Conservation (phyloP, 2,113 vertebrate genomes). For the Platichthys stellatus region DNA sequence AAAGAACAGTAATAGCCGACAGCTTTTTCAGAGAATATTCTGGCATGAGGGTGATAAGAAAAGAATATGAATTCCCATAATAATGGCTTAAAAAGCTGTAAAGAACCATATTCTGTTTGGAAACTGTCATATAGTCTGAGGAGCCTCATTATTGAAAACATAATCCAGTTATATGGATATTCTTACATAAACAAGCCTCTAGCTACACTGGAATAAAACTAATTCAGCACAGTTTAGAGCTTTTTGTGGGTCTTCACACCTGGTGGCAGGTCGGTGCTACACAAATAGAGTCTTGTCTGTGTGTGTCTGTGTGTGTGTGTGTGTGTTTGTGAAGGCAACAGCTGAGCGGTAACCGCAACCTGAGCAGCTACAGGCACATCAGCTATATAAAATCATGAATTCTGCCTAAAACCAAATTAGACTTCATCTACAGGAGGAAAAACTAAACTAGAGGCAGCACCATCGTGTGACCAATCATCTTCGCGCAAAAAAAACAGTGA, state of each 20-base stretch:
- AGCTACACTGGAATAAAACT: conserved; percentile 26
- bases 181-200: conserved; percentile 41
- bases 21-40: conserved; percentile 64
- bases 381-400: conserved; percentile 1
- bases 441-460: not conserved
- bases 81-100: conserved; percentile 40
- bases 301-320: conserved; percentile 1
- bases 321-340: not conserved
- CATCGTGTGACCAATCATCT: conserved; percentile 10
- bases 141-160: conserved; percentile 37
- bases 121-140: conserved; percentile 35
- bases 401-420: not conserved
- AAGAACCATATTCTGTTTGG: conserved; percentile 41
- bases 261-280: not conserved
- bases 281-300: not conserved
- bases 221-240: conserved; percentile 13
- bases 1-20: conserved; percentile 59
- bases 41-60: conserved; percentile 69
- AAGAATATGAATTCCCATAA: conserved; percentile 49
- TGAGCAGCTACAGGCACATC: conserved; percentile 10
- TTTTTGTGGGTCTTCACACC: conserved; percentile 18
- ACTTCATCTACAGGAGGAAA: not conserved
- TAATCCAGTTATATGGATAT: conserved; percentile 37
- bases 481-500: not conserved
- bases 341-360: not conserved